A percentile compares a stretch with the other conserved stretches of the same genome.
These are phyloP conservation scores for Brachypteracias leptosomus DNA, from an alignment of 2,113 vertebrate genomes.

Conservation along the genomic window DNA sequence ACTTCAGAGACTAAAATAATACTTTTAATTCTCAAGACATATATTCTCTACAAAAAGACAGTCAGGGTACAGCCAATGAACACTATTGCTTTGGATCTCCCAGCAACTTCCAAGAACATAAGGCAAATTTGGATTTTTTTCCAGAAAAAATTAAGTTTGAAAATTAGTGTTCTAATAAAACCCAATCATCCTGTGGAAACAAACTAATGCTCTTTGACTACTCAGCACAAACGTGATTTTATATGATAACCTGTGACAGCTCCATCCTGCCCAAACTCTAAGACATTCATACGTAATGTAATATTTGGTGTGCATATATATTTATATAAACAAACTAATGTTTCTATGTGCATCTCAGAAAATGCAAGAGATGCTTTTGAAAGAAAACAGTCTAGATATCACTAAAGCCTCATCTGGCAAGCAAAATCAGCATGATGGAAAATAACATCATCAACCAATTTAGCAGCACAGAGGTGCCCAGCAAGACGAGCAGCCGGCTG, in stretches of 20 bases:
- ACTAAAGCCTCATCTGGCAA: background rate
- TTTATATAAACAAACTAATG: background rate
- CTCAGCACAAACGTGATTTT: background rate
- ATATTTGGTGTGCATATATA: background rate
- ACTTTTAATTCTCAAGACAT: background rate
- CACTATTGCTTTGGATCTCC: background rate
- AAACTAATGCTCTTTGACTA: background rate
- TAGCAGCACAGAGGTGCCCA: background rate
- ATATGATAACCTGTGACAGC: background rate
- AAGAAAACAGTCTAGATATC: background rate
- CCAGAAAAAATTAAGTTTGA: background rate
- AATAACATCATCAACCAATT: background rate
- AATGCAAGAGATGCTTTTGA: background rate
- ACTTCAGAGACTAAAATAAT: background rate
- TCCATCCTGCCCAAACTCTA: background rate
- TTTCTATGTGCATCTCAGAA: background rate
- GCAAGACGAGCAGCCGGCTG: background rate
- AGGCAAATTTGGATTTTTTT: background rate
- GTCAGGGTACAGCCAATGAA: background rate
- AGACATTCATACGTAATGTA: background rate
- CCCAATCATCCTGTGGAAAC: background rate
- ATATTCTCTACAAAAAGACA: background rate
- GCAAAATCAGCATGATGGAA: background rate
- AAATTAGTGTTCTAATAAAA: background rate
- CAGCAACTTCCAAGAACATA: background rate